Evolutionary conservation across 1,140 invertebrate species (phyloP), one percentile per base, ranked within the genome.

Genomic region (Zaprionus vittiger): DNA sequence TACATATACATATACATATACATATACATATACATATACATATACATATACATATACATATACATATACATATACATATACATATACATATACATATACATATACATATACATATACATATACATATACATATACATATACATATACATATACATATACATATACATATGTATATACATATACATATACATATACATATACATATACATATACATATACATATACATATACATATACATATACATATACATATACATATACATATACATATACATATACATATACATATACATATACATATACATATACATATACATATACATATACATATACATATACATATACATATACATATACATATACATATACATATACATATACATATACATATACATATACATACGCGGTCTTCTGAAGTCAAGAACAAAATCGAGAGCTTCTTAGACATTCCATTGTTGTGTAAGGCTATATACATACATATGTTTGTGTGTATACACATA

Each of bases 361-460:
- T 20, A 12, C 11, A 37, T 41, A 9, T 17, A 60, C 11, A 61
- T 34, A 38, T 20, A 71, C 12, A 56, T 28, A 47, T 41, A 28
- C 17, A 47, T 2, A 47, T 7, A 47, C 5, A 17, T 47, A 20
- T 20, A 9, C 11, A 44, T 70, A 38, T 24, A 9, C 31, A 11
- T 34, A 34, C 31, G 71, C 34, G 63, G 12, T 74, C 38, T 52
- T 49, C 55, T 65, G 62, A 74, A 79, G 54, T 69, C 66, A 22
- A 73, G 63, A 79, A 89, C 85, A 90, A 90, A 90, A 90, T 90
- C 85, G 84, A 90, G 85, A 90, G 85, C 85, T 90, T 90, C 85
- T 82, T 84, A 81, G 67, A 85, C 79, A 82, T 76, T 89, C 71
- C 59, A 66, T 81, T 79, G 63, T 83, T 87, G 69, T 81, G 66